Base-by-base conservation (phyloP, 1,140 invertebrate genomes). In the Bicyclus anynana region DNA sequence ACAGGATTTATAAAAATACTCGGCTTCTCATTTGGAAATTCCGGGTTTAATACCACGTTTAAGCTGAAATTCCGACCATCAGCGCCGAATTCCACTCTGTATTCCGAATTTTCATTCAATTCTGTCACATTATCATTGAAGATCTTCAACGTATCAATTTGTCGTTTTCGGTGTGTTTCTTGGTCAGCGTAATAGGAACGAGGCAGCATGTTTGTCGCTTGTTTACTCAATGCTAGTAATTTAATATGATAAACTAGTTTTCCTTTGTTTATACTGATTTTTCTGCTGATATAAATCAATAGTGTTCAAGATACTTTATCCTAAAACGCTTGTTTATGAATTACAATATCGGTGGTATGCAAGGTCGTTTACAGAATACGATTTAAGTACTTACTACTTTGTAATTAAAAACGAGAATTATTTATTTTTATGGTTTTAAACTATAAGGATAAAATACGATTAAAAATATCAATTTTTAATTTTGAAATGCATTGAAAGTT, bases 21-120 rank as follows among this genome's bases (percentile, higher is more conserved):
- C 23, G 94, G 94, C 67, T 93, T 94, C 69, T 94, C 93, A 72
- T 93, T 89, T 35, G 94, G 94, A 88, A 95, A 95, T 56, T 94
- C 91, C 9, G 91, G 89, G 12, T 90, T 84, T 47, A 95, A 67
- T 9, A 91, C 84, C 14, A 95, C 91, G 72, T 91, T 90, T 66
- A 95, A 82, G 56, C 90, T 89, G 79, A 94, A 91, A 69, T 91
- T 90, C 56, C 90, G 91, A 9, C 90, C 90, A 40, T 91, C 91
- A 49, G 91, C 90, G 50, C 82, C 75, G 72, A 95, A 95, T 74
- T 92, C 90, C 20, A 95, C 89, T 69, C 92, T 91, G 78, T 95
- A 95, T 69, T 95, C 93, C 20, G 90, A 82, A 77, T 93, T 91
- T 83, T 94, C 91, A 59, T 82, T 90, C 10, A 94, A 82, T 87